phyloP scores from a whole-genome alignment of 2,888 invertebrate genomes.

The Neoitamus cyanurus region DNA sequence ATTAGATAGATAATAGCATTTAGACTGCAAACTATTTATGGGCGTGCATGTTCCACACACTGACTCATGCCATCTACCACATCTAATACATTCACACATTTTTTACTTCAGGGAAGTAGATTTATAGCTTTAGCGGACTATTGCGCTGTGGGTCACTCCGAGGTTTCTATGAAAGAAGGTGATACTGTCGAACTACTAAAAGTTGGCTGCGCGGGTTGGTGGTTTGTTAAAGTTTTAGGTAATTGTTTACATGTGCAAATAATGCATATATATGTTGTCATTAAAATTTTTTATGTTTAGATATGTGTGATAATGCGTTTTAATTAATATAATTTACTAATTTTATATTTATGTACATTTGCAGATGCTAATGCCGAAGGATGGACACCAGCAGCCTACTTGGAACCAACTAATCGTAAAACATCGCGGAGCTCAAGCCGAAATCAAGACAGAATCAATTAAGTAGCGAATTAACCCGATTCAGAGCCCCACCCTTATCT shows the following conservation, averaged over 20 bases:
- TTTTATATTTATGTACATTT: constrained; percentile 40
- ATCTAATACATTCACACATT: constrained; percentile 18
- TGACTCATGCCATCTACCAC: neutral
- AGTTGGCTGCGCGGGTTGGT: constrained; percentile 96
- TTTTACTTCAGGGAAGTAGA: constrained; percentile 74
- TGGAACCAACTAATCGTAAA: constrained; percentile 82
- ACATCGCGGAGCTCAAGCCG: constrained; percentile 77
- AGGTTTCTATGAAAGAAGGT: constrained; percentile 90
- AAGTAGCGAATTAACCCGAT: constrained; percentile 7
- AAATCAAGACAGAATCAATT: constrained; percentile 70
- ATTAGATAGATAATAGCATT: neutral
- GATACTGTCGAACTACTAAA: constrained; percentile 90
- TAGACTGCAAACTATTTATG: neutral
- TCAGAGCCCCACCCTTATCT: neutral
- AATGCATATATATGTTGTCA: neutral
- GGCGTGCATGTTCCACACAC: neutral
- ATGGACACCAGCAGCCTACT: constrained; percentile 94
- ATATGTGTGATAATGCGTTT: neutral
- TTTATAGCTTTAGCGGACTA: constrained; percentile 93
- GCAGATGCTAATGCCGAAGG: constrained; percentile 80
- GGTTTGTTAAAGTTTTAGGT: constrained; percentile 91
- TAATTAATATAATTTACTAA: neutral
- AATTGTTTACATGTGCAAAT: constrained; percentile 51
- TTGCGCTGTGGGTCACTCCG: constrained; percentile 89
- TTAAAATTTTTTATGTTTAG: neutral